Evolutionary conservation across 1,140 invertebrate genomes (phyloP), one percentile per base, ranked within the genome.

Genomic region (Aphelinus atriplicis): DNA sequence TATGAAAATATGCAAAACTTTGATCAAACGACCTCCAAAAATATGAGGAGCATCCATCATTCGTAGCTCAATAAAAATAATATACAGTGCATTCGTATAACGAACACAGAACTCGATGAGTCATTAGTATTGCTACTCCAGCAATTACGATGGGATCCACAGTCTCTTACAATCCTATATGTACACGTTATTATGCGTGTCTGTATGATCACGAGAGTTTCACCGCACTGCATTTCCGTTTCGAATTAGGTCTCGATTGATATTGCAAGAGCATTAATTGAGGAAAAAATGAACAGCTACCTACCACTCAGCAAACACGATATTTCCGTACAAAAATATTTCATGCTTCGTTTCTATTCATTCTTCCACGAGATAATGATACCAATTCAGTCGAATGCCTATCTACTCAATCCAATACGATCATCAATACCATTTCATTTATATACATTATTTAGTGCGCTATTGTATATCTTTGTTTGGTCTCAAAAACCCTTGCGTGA

Each of bases 101-200:
- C 26, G 64, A 56, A 66, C 26, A 66, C 51, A 43, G 53, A 55
- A 42, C 50, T 7, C 6, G 26, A 66, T 56, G 64, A 53, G 51
- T 66, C 26, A 66, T 66, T 45, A 2, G 26, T 9, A 66, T 61
- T 9, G 9, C 2, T 45, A 60, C 50, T 58, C 10, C 47, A 69
- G 26, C 61, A 60, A 60, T 48, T 69, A 42, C n/a, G 46, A 69
- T 50, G 45, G 57, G n/a, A 60, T 69, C 60, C 26, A 26, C n/a
- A 60, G 50, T 60, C n/a, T 43, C 10, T 51, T 42, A 48, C 50
- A 45, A 45, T 51, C 7, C 9, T 43, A 9, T 55, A 10, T 43
- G 7, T 57, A 42, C 46, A 71, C 42, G 6, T 53, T 7, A 71
- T 62, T 55, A 55, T 64, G 53, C 7, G 6, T 63, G 7, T 64